Percentiles rank a stretch among this genome's conserved stretches.
phyloP scores from a whole-genome alignment of 2,113 vertebrate species.

The Emydocephalus ijimae region DNA sequence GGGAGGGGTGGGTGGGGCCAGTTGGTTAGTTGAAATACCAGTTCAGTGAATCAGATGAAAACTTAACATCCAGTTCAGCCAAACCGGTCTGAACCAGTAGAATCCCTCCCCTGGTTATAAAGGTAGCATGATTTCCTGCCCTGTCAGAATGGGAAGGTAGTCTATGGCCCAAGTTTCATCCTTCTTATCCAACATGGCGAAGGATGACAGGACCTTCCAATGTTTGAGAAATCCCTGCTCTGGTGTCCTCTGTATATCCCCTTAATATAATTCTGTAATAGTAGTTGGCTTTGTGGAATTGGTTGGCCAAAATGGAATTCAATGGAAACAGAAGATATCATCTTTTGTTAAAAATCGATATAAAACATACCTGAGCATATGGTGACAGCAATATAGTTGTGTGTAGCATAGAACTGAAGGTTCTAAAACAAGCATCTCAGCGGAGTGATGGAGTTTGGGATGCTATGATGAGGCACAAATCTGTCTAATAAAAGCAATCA shows the following conservation, averaged over 20 bases:
- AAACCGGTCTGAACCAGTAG: too few relatives aligned
- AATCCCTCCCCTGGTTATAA: background rate
- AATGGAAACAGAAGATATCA: background rate
- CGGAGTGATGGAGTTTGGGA: background rate
- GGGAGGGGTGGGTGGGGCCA: too few relatives aligned
- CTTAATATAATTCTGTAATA: background rate
- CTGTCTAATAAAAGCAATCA: background rate
- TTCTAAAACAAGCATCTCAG: background rate
- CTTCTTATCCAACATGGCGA: background rate
- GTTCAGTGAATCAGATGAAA: too few relatives aligned
- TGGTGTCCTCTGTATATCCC: background rate
- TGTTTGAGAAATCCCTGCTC: background rate
- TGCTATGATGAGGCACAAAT: background rate
- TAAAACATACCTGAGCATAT: background rate
- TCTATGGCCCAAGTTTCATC: background rate
- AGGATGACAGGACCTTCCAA: background rate
- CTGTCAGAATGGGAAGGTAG: background rate
- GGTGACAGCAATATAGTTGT: background rate
- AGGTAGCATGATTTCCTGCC: background rate
- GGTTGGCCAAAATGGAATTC: background rate
- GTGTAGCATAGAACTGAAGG: background rate
- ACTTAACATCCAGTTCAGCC: too few relatives aligned
- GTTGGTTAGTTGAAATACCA: too few relatives aligned
- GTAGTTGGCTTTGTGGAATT: background rate
- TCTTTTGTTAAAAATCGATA: background rate